Percentiles rank a stretch among this genome's conserved stretches.
Conservation (phyloP, 2,888 invertebrate genomes). For the Ischnura elegans region DNA sequence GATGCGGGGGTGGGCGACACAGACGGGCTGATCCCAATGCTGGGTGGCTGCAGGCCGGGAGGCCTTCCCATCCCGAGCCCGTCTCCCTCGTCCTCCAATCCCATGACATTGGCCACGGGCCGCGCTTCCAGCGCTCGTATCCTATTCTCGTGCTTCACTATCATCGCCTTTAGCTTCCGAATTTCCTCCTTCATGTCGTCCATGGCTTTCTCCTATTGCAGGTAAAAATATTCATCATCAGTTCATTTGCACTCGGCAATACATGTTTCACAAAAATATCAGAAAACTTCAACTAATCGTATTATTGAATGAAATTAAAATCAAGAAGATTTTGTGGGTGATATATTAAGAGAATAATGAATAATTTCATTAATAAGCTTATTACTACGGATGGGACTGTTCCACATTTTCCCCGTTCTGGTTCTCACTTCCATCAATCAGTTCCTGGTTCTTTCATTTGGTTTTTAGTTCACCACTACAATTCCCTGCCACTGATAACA, state of each 20-base stretch:
- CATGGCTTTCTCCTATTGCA: constrained; percentile 85
- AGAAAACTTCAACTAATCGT: too few relatives aligned
- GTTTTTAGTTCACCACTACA: too few relatives aligned
- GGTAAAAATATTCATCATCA: constrained; percentile 66
- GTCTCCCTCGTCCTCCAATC: constrained; percentile 70
- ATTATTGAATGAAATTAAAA: too few relatives aligned
- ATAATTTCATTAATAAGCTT: too few relatives aligned
- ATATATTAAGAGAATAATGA: too few relatives aligned
- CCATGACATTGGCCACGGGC: constrained; percentile 70
- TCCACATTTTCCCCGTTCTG: too few relatives aligned
- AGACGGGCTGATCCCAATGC: constrained; percentile 70
- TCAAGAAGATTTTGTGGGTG: too few relatives aligned
- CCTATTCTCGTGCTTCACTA: constrained; percentile 95
- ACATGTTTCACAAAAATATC: too few relatives aligned
- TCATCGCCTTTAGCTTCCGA: constrained; percentile 94
- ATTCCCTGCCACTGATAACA: too few relatives aligned
- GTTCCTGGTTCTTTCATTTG: too few relatives aligned
- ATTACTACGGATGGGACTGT: too few relatives aligned
- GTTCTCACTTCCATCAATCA: too few relatives aligned
- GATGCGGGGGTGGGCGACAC: constrained; percentile 71
- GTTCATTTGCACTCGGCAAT: not conserved
- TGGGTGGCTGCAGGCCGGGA: constrained; percentile 61
- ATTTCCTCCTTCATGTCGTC: constrained; percentile 94
- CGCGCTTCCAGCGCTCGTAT: constrained; percentile 88
- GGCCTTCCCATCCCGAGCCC: constrained; percentile 71